Evolutionary conservation across 2,797 vertebrate genomes (phyloP).

Genomic region (Acestrorhynchus altus): DNA sequence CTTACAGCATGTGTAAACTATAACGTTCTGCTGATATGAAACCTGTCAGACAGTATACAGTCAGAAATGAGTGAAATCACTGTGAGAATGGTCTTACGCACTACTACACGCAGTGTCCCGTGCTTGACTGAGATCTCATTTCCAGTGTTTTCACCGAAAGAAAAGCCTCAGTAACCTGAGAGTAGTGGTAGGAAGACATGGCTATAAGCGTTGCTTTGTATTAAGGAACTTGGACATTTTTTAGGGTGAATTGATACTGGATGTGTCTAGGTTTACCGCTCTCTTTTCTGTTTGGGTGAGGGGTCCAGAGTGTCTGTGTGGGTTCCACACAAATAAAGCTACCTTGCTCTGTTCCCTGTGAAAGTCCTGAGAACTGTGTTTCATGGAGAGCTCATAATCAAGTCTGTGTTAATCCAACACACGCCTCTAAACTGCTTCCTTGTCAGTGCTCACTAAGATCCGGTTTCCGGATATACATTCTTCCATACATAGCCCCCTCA

Average conservation of each 20-base stretch:
- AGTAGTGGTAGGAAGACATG: neutral
- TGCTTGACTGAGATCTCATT: conserved; percentile 14
- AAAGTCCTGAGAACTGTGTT: no score
- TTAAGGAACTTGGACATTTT: conserved; percentile 18
- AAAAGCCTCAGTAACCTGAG: conserved; percentile 34
- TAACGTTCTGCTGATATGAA: neutral
- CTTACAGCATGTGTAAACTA: neutral
- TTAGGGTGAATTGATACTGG: conserved; percentile 10
- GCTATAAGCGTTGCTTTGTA: conserved; percentile 22
- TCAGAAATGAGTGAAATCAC: neutral
- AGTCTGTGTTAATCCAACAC: neutral
- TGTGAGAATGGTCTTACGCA: neutral
- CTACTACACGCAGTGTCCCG: neutral
- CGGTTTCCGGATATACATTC: no score
- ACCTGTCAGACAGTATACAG: neutral
- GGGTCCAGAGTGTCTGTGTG: no score
- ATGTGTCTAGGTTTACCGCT: neutral
- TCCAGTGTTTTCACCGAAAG: conserved; percentile 17
- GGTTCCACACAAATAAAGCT: neutral
- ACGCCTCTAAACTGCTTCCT: no score
- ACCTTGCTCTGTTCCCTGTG: accelerated
- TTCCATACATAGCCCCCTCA: no score
- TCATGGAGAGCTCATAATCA: neutral
- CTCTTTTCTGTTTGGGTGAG: neutral
- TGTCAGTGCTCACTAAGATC: no score